Conservation (phyloP, 2,113 vertebrate genomes). For the Lontra canadensis region DNA sequence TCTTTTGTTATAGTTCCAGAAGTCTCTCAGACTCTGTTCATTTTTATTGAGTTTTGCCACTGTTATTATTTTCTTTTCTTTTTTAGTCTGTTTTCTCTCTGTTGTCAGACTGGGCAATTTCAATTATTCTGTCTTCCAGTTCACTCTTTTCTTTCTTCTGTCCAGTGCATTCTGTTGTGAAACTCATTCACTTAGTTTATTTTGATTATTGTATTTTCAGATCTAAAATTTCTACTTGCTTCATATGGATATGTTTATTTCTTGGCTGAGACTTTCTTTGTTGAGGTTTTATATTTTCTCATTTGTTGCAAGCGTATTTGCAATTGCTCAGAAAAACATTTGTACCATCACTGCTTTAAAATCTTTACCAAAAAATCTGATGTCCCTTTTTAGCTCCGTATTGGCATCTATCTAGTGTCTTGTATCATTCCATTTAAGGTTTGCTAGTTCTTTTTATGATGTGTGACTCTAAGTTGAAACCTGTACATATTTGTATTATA, state of each 20-base stretch:
- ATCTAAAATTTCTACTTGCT: not conserved
- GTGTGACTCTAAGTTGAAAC: not conserved
- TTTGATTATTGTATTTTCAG: not conserved
- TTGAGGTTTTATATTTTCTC: not conserved
- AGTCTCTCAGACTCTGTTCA: not conserved
- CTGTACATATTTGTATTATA: not conserved
- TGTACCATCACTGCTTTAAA: not conserved
- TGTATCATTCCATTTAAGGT: not conserved
- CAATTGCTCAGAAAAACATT: not conserved
- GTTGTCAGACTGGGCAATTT: not conserved
- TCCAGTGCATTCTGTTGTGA: not conserved
- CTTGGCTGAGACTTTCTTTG: not conserved
- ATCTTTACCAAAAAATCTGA: not conserved
- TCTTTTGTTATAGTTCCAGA: not conserved
- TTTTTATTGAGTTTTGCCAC: not conserved
- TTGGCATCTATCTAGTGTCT: not conserved
- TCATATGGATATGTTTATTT: not conserved
- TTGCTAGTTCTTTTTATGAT: not conserved
- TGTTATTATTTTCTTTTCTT: not conserved
- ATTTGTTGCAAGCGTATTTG: not conserved
- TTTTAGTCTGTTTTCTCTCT: not conserved
- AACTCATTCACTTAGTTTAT: not conserved
- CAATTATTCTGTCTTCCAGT: rapidly evolving
- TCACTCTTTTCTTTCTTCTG: not conserved
- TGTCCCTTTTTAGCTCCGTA: not conserved